These are phyloP conservation scores for Pyrgilauda ruficollis DNA, from an alignment of 2,113 vertebrate species.

Conservation along the genomic window DNA sequence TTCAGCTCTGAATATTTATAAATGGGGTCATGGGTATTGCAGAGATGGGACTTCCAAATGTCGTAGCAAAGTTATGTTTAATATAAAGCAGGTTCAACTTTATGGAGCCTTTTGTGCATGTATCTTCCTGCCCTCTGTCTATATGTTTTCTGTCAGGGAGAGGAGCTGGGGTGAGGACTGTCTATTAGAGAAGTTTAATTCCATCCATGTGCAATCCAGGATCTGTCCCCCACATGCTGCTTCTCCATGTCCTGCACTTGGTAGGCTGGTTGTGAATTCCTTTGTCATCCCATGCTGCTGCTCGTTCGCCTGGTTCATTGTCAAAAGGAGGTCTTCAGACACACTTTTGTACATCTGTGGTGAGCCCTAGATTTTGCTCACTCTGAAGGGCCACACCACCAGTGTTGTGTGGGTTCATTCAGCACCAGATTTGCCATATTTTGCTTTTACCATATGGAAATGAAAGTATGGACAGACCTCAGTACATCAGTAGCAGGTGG, in stretches of 20 bases:
- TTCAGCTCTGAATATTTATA: not conserved
- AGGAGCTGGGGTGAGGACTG: not conserved
- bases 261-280: not conserved
- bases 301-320: fast-evolving
- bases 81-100: not conserved
- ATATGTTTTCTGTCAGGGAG: not conserved
- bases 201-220: not conserved
- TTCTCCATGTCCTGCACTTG: not conserved
- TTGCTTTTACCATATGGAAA: not conserved
- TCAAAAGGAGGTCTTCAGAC: not conserved
- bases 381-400: not conserved
- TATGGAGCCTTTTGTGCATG: not conserved
- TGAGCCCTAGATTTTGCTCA: not conserved
- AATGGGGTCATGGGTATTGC: no score
- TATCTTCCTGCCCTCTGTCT: not conserved
- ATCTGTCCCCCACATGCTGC: not conserved
- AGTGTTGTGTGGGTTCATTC: fast-evolving
- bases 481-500: not conserved
- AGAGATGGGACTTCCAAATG: not conserved
- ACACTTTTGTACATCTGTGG: not conserved
- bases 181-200: not conserved
- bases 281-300: not conserved
- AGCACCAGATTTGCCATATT: not conserved
- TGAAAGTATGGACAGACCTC: not conserved
- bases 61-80: not conserved